A percentile compares a stretch with the other conserved stretches of the same genome.
These are phyloP conservation scores for Protula sp. DNA, from an alignment of 2,888 invertebrate species.

Conservation along the genomic window DNA sequence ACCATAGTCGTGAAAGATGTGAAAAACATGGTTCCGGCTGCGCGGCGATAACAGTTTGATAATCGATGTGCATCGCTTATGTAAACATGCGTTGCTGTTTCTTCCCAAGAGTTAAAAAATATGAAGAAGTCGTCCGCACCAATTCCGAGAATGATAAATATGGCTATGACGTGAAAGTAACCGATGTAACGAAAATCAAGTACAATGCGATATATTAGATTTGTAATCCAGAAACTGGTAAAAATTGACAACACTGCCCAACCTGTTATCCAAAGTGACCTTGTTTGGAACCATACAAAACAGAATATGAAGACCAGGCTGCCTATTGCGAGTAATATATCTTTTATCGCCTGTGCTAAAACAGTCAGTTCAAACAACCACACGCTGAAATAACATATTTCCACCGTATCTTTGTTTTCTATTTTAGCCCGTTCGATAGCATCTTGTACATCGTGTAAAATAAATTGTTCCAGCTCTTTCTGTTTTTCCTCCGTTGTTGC, in stretches of 20 bases:
- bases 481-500: slow-evolving; percentile 1
- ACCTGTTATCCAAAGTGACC: slow-evolving; percentile 22
- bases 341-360: slow-evolving; percentile 11
- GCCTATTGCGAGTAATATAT: slow-evolving; percentile 22
- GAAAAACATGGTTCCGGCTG: slow-evolving; percentile 22
- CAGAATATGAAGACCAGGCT: slow-evolving; percentile 23
- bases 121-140: slow-evolving; percentile 29
- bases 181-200: slow-evolving; percentile 25
- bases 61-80: slow-evolving; percentile 9
- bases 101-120: slow-evolving; percentile 25
- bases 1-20: slow-evolving; percentile 23
- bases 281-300: slow-evolving; percentile 25
- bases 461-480: slow-evolving; percentile 8
- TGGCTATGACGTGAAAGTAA: slow-evolving; percentile 24
- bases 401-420: slow-evolving; percentile 5
- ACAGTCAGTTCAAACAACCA: slow-evolving; percentile 11
- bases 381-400: slow-evolving; percentile 11
- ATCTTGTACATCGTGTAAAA: slow-evolving; percentile 4
- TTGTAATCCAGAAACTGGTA: slow-evolving; percentile 20
- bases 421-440: slow-evolving; percentile 1
- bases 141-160: slow-evolving; percentile 28
- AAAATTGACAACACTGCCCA: slow-evolving; percentile 26
- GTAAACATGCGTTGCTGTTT: slow-evolving; percentile 8
- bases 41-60: slow-evolving; percentile 17
- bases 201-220: slow-evolving; percentile 23